A percentile compares a stretch with the other conserved stretches of the same genome.
Evolutionary conservation across 2,113 vertebrate genomes (phyloP).

Genomic region (Oreocharis arfaki): DNA sequence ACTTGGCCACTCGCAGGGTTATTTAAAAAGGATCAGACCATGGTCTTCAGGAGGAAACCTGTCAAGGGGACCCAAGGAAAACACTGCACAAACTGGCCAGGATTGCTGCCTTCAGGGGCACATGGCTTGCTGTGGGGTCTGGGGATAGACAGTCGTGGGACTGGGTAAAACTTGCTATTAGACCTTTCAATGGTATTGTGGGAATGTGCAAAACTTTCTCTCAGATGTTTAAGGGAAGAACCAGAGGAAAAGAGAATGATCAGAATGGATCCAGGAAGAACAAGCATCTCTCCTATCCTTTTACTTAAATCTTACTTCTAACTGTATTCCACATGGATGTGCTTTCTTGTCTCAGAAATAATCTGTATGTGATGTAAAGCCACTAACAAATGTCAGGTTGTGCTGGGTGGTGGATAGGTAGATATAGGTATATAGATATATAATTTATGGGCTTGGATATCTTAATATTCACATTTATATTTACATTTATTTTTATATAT

Average conservation of each 20-base stretch:
- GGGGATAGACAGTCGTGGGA: background rate
- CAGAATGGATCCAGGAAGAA: background rate
- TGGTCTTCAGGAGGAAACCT: background rate
- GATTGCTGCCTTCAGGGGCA: background rate
- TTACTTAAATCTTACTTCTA: background rate
- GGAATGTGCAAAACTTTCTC: background rate
- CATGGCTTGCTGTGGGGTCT: background rate
- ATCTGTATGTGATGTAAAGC: background rate
- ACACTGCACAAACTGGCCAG: background rate
- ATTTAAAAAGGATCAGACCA: background rate
- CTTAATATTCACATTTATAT: background rate
- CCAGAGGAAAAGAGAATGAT: background rate
- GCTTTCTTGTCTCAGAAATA: background rate
- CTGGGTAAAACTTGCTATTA: background rate
- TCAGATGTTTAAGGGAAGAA: background rate
- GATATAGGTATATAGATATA: background rate
- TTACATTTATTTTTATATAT: background rate
- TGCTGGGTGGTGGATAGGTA: background rate
- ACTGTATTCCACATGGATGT: background rate
- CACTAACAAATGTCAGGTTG: background rate
- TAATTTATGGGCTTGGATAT: background rate
- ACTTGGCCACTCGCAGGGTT: background rate
- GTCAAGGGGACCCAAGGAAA: background rate
- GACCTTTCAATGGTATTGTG: background rate
- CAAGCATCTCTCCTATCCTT: background rate